Evolutionary conservation across 2,797 vertebrate species (phyloP).

Genomic region (Melanotaenia trifasciata): DNA sequence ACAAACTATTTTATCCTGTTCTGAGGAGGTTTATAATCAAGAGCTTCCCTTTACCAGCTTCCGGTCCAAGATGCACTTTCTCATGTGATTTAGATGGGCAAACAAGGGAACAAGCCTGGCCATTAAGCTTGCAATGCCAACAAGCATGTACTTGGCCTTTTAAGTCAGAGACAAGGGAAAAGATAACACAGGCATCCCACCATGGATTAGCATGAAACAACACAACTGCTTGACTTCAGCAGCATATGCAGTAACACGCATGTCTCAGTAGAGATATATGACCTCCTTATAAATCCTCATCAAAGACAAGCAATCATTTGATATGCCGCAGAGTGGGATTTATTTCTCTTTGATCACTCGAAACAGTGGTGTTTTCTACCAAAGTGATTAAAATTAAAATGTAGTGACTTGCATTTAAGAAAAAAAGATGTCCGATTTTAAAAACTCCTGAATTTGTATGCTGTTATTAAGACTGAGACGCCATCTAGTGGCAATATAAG

Average conservation of each 20-base stretch:
- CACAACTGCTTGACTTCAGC: slow-evolving; percentile 56
- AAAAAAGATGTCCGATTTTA: background rate
- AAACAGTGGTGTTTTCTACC: background rate
- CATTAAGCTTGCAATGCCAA: slow-evolving; percentile 14
- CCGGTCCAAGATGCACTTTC: background rate
- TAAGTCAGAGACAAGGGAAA: slow-evolving; percentile 37
- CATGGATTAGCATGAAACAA: slow-evolving; percentile 62
- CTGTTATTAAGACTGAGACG: slow-evolving; percentile 18
- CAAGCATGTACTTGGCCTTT: slow-evolving; percentile 43
- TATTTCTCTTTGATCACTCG: slow-evolving; percentile 1
- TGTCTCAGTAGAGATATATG: slow-evolving; percentile 61
- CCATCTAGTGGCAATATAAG: slow-evolving; percentile 56
- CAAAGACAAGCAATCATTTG: slow-evolving; percentile 38
- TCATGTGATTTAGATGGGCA: background rate
- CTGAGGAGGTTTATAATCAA: slow-evolving; percentile 5
- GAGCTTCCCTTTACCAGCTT: background rate
- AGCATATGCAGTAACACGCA: slow-evolving; percentile 42
- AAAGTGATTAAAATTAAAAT: slow-evolving; percentile 12
- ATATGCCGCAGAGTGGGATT: slow-evolving; percentile 14
- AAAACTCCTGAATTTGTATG: background rate
- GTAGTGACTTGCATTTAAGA: slow-evolving; percentile 12
- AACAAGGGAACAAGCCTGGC: background rate
- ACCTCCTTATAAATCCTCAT: slow-evolving; percentile 67
- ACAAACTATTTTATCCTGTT: background rate
- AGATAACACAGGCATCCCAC: slow-evolving; percentile 47